Conservation (phyloP, 2,113 vertebrate genomes). For the Mormyrus lacerda region DNA sequence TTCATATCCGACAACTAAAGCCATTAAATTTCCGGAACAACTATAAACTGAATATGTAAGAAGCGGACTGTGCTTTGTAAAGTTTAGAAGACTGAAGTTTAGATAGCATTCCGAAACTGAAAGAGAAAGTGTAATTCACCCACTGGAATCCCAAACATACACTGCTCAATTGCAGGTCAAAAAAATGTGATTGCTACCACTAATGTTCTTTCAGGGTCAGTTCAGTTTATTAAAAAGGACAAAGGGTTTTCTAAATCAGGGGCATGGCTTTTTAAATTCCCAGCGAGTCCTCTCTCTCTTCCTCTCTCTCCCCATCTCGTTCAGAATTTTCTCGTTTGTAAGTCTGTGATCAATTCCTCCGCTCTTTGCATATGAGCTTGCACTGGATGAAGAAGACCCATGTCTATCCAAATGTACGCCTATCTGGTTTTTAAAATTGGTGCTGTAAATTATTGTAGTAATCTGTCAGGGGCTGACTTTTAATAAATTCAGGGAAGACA, state of each 20-base stretch:
- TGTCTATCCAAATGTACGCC: background rate
- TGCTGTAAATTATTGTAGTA: background rate
- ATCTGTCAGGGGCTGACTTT: slow-evolving; percentile 1
- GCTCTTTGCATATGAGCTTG: background rate
- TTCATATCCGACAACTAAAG: background rate
- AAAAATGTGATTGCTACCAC: background rate
- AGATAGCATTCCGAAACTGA: background rate
- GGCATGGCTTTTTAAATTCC: background rate
- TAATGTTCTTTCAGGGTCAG: background rate
- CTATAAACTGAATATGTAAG: background rate
- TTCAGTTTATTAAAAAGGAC: background rate
- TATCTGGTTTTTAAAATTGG: slow-evolving; percentile 8
- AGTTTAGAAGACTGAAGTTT: background rate
- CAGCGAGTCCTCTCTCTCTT: background rate
- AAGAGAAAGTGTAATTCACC: background rate
- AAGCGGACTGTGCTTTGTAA: background rate
- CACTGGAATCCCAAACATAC: background rate
- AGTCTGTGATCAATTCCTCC: background rate
- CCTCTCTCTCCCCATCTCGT: background rate
- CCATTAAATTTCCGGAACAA: background rate
- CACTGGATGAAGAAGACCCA: background rate
- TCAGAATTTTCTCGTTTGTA: background rate
- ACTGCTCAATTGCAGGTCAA: background rate
- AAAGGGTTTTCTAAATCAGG: background rate
- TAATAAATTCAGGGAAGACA: slow-evolving; percentile 8